Base-by-base conservation (phyloP, 2,888 invertebrate species). In the Heteropelma amictum region DNA sequence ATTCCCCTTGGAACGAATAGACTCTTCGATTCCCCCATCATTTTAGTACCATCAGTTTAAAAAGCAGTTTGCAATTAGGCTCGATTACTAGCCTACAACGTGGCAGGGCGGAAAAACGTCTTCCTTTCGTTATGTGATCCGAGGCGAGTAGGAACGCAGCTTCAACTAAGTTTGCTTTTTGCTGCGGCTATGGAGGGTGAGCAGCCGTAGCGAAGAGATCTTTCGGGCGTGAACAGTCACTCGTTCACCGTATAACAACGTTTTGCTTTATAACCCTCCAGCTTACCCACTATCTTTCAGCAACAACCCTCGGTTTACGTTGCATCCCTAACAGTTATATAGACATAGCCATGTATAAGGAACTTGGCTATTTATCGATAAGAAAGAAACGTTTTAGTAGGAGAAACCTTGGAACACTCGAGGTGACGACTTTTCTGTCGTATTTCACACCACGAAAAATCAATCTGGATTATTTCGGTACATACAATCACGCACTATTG, bases 61-160 rank as follows among this genome's bases (percentile, higher is more conserved):
- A 47, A 42, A 61, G 61, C 60, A 65, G 70, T 75, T 75, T 75
- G 70, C 74, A 75, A 75, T 75, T 75, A 75, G 60, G 74, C 65
- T 70, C 74, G 70, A 67, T 75, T 70, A 75, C 58, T 69, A 58
- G 38, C 53, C 63, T 63, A 47, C 68, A 58, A 19, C 54, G 8
- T 33, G 12, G 4, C 45, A 69, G 38, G 42, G 33, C n/a, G 53
- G 53, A 60, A 47, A 68, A 56, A 60, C 58, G 38, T 65, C 53
- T 74, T 54, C 53, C 64, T 69, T 19, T 23, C n/a, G 47, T 40
- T 4, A 45, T 35, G 38, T 7, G 42, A 49, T 51, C 40, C 21
- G 38, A 7, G 21, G 23, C n/a, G 33, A 10, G 28, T 17, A 45
- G 17, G 53, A 49, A 12, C 17, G 10, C 10, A 26, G 61, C 40